Conservation (phyloP, 2,888 invertebrate genomes). For the Dryobota labecula region DNA sequence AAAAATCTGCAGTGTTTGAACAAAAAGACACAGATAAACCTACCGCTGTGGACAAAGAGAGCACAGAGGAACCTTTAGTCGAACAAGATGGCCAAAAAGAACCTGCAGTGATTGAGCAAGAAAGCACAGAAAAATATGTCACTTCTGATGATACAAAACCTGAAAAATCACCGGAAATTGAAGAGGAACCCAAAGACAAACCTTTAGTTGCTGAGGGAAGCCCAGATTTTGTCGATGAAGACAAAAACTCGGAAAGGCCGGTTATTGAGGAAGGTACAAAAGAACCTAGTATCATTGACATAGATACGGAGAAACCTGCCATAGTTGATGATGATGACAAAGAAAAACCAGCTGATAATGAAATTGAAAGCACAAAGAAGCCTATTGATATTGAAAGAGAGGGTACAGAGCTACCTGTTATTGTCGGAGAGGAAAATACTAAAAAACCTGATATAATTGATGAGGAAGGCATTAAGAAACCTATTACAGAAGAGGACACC, state of each 20-base stretch:
- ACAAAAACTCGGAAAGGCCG: constrained; percentile 26
- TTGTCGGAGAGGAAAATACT: constrained; percentile 16
- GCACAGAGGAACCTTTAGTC: constrained; percentile 20
- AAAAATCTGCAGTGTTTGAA: constrained; percentile 21
- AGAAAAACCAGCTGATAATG: constrained; percentile 8
- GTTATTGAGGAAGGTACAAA: constrained; percentile 16
- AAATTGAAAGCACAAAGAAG: constrained; percentile 28
- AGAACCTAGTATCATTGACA: constrained; percentile 20
- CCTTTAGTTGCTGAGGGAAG: constrained; percentile 9
- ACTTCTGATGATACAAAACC: constrained; percentile 8
- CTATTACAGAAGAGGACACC: constrained; percentile 14
- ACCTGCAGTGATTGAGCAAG: constrained; percentile 2
- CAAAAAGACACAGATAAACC: constrained; percentile 17
- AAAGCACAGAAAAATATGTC: constrained; percentile 32
- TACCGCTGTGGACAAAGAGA: constrained; percentile 16
- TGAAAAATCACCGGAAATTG: constrained; percentile 13
- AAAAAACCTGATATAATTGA: constrained; percentile 16
- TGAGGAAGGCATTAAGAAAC: constrained; percentile 16
- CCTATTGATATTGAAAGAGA: constrained; percentile 27
- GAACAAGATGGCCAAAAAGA: constrained; percentile 19
- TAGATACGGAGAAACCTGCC: constrained; percentile 19
- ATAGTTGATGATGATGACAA: constrained; percentile 4
- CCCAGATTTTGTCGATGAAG: constrained; percentile 23
- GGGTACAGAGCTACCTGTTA: constrained; percentile 28
- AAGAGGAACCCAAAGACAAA: constrained; percentile 17